Evolutionary conservation across 1,140 invertebrate genomes (phyloP), one percentile per base, ranked within the genome.

Genomic region (Orussus abietinus): DNA sequence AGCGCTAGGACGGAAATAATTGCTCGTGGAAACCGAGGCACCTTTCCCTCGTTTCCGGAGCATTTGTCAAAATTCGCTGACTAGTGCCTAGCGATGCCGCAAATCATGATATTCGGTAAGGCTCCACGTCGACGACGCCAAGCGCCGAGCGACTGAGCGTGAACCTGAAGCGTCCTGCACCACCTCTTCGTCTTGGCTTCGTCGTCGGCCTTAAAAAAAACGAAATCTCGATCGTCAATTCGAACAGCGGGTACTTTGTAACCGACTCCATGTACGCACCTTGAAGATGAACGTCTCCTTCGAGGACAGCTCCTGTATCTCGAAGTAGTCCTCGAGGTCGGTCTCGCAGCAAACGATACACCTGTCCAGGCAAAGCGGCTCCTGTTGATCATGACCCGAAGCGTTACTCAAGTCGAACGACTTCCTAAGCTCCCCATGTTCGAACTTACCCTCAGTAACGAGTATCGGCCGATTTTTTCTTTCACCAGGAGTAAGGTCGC

Each of bases 241-340:
- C n/a, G n/a, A n/a, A n/a, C n/a, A n/a, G n/a, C n/a, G n/a, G n/a
- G n/a, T n/a, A n/a, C n/a, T n/a, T n/a, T n/a, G n/a, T n/a, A n/a
- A n/a, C n/a, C n/a, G n/a, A n/a, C n/a, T n/a, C n/a, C n/a, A n/a
- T n/a, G n/a, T n/a, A n/a, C 19, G 51, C 75, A 95, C 92, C 85
- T 96, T 96, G 70, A 96, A 90, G 62, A 95, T 86, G 74, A 87
- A 93, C 32, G 92, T 88, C 62, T 96, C 92, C 74, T 92, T 93
- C 36, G 88, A 90, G 47, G 85, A 82, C 46, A 94, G 81, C 74
- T 96, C 92, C 71, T 95, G 90, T 53, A 97, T 81, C 79, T 97
- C 93, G 70, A 97, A 95, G 66, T 92, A 92, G 68, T 95, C 91
- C 64, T 92, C 88, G 58, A 84, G 83, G 59, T 92, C 89, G 33